Evolutionary conservation across 2,888 invertebrate genomes (phyloP).

Genomic region (Lasius platythorax): DNA sequence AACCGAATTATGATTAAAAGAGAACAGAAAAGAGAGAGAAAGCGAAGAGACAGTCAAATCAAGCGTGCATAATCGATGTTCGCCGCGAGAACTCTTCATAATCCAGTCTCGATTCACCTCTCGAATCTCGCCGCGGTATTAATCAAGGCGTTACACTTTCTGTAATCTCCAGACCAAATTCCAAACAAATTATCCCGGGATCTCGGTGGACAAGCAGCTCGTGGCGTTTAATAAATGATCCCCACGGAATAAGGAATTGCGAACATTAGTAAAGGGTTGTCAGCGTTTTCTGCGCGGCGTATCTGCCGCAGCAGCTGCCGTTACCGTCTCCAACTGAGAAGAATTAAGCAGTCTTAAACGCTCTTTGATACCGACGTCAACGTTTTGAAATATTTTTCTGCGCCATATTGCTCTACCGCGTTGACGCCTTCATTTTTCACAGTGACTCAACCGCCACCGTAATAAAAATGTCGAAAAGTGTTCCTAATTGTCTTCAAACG

Average conservation of each 20-base stretch:
- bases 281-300: slow-evolving; percentile 72
- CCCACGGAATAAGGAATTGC: slow-evolving; percentile 79
- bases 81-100: slow-evolving; percentile 47
- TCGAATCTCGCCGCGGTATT: slow-evolving; percentile 72
- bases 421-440: slow-evolving; percentile 73
- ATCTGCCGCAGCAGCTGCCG: slow-evolving; percentile 66
- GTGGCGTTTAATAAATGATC: slow-evolving; percentile 78
- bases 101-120: slow-evolving; percentile 63
- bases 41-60: slow-evolving; percentile 56
- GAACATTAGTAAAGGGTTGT: slow-evolving; percentile 81
- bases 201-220: slow-evolving; percentile 70
- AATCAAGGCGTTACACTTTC: slow-evolving; percentile 79
- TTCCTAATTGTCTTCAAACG: slow-evolving; percentile 9
- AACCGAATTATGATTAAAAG: slow-evolving; percentile 18
- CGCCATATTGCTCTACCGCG: slow-evolving; percentile 60
- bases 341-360: slow-evolving; percentile 81
- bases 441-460: slow-evolving; percentile 44
- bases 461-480: slow-evolving; percentile 66
- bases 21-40: slow-evolving; percentile 28
- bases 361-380: slow-evolving; percentile 80
- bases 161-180: slow-evolving; percentile 79
- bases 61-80: slow-evolving; percentile 55
- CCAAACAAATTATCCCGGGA: slow-evolving; percentile 79
- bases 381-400: slow-evolving; percentile 74
- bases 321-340: slow-evolving; percentile 62